A percentile compares a stretch with the other conserved stretches of the same genome.
These are phyloP conservation scores for Corvus hawaiiensis DNA, from an alignment of 2,113 vertebrate species.

Conservation along the genomic window DNA sequence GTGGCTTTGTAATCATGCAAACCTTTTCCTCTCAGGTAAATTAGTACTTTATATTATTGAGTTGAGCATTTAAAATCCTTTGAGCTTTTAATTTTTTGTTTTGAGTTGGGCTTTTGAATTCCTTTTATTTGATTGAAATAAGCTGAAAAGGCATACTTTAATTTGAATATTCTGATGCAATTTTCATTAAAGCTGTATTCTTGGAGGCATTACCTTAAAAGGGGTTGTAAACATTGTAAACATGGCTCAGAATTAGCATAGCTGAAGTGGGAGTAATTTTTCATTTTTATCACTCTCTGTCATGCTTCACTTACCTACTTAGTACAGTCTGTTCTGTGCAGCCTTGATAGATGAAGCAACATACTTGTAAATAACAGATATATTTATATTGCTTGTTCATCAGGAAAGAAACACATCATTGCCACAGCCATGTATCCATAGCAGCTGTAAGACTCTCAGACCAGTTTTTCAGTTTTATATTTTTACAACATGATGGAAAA, in stretches of 20 bases:
- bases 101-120: not conserved
- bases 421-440: constrained; percentile 2
- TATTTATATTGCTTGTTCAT: constrained; percentile 63
- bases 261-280: constrained; percentile 51
- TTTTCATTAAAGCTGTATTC: constrained; percentile 42
- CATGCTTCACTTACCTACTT: constrained; percentile 56
- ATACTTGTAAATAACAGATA: constrained; percentile 67
- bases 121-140: not conserved
- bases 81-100: not conserved
- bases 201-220: constrained; percentile 31
- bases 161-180: not conserved
- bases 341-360: constrained; percentile 59
- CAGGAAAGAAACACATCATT: constrained; percentile 51
- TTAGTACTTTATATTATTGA: not conserved
- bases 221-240: constrained; percentile 33
- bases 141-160: not conserved
- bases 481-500: not conserved
- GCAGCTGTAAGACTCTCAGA: constrained; percentile 27
- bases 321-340: constrained; percentile 44
- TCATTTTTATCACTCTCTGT: constrained; percentile 65
- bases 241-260: constrained; percentile 51
- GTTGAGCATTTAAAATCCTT: not conserved
- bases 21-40: not conserved
- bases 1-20: not conserved
- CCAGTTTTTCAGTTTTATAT: not conserved